Conservation (phyloP, 2,113 vertebrate species). For the rat (Rattus norvegicus) region DNA sequence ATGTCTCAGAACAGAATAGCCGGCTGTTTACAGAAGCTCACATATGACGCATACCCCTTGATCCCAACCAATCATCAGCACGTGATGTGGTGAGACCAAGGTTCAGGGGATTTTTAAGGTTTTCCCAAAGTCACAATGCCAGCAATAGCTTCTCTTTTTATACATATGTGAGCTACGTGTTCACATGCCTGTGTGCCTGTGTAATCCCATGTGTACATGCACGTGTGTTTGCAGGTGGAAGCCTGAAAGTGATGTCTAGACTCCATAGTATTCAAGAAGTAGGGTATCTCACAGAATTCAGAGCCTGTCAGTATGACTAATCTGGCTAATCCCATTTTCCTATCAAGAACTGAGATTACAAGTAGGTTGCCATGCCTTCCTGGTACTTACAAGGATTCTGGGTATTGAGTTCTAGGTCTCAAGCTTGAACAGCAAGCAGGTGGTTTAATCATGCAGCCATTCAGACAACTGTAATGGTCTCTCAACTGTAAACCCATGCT, state of each 20-base stretch:
- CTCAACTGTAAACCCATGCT: background rate
- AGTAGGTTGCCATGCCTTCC: too few relatives aligned
- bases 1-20: background rate
- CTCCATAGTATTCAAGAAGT: background rate
- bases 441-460: background rate
- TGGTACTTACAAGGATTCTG: too few relatives aligned
- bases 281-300: background rate
- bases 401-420: background rate
- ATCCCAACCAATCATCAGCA: background rate
- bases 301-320: background rate
- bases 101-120: background rate
- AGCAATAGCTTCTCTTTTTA: background rate
- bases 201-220: background rate
- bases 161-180: too few relatives aligned
- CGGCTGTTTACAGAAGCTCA: background rate
- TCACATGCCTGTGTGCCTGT: background rate
- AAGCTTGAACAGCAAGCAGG: background rate
- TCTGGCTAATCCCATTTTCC: background rate
- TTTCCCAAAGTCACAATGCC: background rate
- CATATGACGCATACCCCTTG: rapidly evolving
- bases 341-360: background rate
- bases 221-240: background rate
- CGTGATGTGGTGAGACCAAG: background rate
- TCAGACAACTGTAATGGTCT: background rate
- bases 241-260: too few relatives aligned